Evolutionary conservation across 2,113 vertebrate species (phyloP).

Genomic region (Gymnogyps californianus): DNA sequence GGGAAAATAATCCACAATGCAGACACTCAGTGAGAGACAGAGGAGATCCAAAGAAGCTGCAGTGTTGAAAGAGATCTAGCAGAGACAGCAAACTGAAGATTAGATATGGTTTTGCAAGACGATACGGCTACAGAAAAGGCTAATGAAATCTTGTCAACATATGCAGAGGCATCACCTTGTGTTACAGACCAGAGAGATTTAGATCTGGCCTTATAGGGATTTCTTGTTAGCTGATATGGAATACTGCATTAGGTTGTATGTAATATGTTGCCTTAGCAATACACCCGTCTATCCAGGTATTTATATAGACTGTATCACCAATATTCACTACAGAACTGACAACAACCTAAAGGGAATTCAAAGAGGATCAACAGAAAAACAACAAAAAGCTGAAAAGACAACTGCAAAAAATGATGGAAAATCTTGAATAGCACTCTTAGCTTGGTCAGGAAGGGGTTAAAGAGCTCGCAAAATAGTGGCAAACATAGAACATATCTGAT

Average conservation of each 20-base stretch:
- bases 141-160: constrained; percentile 43
- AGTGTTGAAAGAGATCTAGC: constrained; percentile 12
- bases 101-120: constrained; percentile 24
- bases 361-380: neutral
- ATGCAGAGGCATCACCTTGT: constrained; percentile 33
- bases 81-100: constrained; percentile 49
- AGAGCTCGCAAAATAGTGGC: neutral
- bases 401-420: neutral
- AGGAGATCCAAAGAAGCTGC: constrained; percentile 15
- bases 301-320: neutral
- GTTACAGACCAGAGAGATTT: neutral
- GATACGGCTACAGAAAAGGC: neutral
- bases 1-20: constrained; percentile 50
- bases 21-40: neutral
- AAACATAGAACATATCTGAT: neutral
- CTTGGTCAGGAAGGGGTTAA: neutral
- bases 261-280: neutral
- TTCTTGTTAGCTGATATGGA: neutral
- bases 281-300: neutral
- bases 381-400: neutral
- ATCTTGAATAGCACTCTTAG: neutral
- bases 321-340: neutral
- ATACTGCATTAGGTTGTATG: neutral
- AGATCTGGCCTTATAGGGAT: neutral
- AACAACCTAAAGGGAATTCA: neutral